phyloP scores from a whole-genome alignment of 2,113 vertebrate species.

The Bujurquina vittata region DNA sequence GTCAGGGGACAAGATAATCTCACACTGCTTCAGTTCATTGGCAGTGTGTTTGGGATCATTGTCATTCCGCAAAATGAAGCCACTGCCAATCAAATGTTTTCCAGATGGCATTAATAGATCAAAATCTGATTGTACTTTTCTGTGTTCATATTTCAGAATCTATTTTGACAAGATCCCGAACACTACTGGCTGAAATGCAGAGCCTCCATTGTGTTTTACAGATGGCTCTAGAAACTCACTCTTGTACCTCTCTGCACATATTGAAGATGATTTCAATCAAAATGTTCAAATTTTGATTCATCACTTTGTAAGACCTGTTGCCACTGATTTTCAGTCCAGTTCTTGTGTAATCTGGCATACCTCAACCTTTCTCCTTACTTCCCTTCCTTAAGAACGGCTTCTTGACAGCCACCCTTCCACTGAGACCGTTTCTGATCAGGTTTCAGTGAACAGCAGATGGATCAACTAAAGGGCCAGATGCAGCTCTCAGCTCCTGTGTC shows the following conservation, averaged over 20 bases:
- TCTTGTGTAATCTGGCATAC: background rate
- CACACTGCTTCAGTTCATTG: no score
- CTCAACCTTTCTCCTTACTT: background rate
- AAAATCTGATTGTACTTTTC: no score
- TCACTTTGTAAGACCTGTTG: background rate
- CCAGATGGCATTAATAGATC: no score
- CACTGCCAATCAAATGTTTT: no score
- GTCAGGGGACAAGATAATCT: background rate
- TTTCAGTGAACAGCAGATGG: no score
- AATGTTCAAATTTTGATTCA: background rate
- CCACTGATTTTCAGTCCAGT: background rate
- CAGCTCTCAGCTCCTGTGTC: no score
- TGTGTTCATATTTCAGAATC: no score
- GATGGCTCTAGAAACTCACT: background rate
- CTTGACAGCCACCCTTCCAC: background rate
- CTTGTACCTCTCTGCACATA: background rate
- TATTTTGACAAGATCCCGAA: no score
- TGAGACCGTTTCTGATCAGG: background rate
- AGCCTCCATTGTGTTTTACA: background rate
- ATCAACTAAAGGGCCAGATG: no score
- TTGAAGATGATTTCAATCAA: background rate
- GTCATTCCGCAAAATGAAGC: no score
- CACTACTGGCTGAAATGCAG: background rate
- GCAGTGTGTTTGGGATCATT: no score
- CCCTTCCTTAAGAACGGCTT: background rate